Evolutionary conservation across 2,113 vertebrate genomes (phyloP).

Genomic region (Stomatorhinus ivindoensis): DNA sequence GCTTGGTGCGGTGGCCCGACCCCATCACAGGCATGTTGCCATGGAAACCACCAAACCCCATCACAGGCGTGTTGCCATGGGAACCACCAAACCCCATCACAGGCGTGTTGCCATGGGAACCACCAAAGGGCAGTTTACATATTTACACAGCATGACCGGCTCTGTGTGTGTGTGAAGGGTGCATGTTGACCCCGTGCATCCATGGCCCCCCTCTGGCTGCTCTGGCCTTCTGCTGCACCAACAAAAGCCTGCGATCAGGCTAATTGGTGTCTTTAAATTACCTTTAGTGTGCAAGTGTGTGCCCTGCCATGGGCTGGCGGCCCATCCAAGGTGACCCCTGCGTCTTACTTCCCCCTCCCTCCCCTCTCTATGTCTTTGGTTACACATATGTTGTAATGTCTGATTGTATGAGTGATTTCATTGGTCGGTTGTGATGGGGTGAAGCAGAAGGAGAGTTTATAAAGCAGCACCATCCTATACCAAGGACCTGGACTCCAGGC

Average conservation of each 20-base stretch:
- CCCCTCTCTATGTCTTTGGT: neutral
- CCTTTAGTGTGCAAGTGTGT: neutral
- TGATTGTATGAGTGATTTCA: neutral
- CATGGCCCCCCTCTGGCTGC: neutral
- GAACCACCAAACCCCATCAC: neutral
- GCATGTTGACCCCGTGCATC: neutral
- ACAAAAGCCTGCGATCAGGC: neutral
- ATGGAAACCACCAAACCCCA: neutral
- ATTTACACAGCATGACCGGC: neutral
- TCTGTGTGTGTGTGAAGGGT: neutral
- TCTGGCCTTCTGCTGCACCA: neutral
- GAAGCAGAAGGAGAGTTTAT: neutral
- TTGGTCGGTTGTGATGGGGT: neutral
- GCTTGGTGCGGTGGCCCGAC: neutral
- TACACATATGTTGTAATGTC: neutral
- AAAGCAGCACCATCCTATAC: neutral
- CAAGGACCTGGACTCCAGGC: neutral
- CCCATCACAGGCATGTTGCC: neutral
- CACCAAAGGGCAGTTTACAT: neutral
- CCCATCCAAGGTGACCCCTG: neutral
- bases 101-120: neutral
- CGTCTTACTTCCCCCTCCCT: neutral
- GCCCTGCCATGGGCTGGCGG: neutral
- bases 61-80: neutral
- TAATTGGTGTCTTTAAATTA: neutral